Percentiles rank a stretch among this genome's conserved stretches.
phyloP scores from a whole-genome alignment of 2,797 vertebrate genomes.

The Mus minutoides region DNA sequence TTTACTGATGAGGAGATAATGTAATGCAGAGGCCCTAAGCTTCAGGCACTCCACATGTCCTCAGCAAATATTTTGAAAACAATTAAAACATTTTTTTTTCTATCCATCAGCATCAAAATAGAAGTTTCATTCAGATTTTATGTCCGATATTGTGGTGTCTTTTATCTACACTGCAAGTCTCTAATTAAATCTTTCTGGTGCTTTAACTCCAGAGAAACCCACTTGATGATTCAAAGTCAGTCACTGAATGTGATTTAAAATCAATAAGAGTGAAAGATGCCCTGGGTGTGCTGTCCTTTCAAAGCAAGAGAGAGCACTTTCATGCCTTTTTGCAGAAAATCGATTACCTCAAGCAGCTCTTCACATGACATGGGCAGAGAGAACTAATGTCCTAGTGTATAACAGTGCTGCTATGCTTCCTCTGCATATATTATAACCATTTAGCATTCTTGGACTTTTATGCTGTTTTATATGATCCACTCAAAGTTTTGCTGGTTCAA shows the following conservation, averaged over 20 bases:
- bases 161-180: slow-evolving; percentile 55
- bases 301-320: slow-evolving; percentile 63
- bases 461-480: neutral
- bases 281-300: slow-evolving; percentile 63
- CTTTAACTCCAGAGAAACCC: slow-evolving; percentile 60
- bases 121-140: slow-evolving; percentile 59
- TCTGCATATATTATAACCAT: slow-evolving; percentile 24
- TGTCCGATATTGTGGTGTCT: slow-evolving; percentile 50
- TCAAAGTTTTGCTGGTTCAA: neutral
- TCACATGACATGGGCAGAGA: slow-evolving; percentile 29
- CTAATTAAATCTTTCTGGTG: slow-evolving; percentile 64
- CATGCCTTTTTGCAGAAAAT: slow-evolving; percentile 64
- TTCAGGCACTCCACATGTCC: neutral
- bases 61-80: slow-evolving; percentile 49
- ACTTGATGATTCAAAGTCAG: slow-evolving; percentile 64
- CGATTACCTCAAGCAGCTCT: slow-evolving; percentile 32
- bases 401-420: neutral
- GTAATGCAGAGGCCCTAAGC: neutral
- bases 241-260: slow-evolving; percentile 73
- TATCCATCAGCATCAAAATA: slow-evolving; percentile 21
- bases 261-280: slow-evolving; percentile 64
- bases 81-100: neutral
- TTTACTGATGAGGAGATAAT: neutral
- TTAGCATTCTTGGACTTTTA: neutral
- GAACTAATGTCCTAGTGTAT: neutral